Evolutionary conservation across 2,113 vertebrate species (phyloP), one percentile per base, ranked within the genome.

Genomic region (Mastomys natalensis): DNA sequence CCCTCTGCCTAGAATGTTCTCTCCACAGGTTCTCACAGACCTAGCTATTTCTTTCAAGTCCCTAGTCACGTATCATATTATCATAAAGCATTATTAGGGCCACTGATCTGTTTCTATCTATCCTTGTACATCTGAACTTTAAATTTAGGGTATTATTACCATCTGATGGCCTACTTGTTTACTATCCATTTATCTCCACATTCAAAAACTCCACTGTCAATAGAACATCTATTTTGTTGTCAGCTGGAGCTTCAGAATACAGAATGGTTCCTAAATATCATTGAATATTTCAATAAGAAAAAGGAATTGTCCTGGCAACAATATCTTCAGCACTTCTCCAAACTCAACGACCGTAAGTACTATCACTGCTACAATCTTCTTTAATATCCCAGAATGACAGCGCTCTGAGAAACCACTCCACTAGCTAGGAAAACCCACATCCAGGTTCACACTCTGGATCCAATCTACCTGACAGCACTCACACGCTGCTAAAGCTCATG

Each of bases 211-310:
- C 5, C 45, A 62, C n/a, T 72, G 19, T 82, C 37, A 95, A 88
- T 0, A 82, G 13, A 26, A 68, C 72, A 16, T 84, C 53, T 87
- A 84, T 68, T 94, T 88, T 97, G 82, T 91, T 95, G 70, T 94
- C 68, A 87, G 70, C 22, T 87, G 19, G 66, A 81, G 10, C 17
- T 86, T 76, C 58, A 85, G 86, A 93, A 89, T 68, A 21, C 31
- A 94, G 22, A 97, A 89, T 7, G 73, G 0, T 80, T 37, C 17
- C 90, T 92, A 13, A 74, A 84, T 17, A 70, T 1, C 78, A 85
- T n/a, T 80, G 37, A 81, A 51, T 58, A 76, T 78, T 93, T 31
- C 45, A 93, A 24, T 34, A 31, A 80, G 31, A 55, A 45, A 60
- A 40, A 43, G 22, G 40, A 91, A 74, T 9, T 93, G 29, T 21